phyloP scores from a whole-genome alignment of 1,140 invertebrate genomes.

The Drosophila malerkotliana region DNA sequence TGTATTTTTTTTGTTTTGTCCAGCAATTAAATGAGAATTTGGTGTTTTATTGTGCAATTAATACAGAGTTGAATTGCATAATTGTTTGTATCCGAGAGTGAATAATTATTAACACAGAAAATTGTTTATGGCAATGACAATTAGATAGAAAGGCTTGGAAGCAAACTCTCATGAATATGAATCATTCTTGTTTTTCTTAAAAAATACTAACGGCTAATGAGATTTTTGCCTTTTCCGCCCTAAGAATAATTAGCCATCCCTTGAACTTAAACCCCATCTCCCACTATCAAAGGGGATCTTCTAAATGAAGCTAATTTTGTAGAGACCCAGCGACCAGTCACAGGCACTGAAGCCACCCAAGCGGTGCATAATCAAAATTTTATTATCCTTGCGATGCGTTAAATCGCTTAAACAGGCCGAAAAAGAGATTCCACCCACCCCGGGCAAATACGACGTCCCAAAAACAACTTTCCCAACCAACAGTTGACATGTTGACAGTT shows the following conservation, averaged over 20 bases:
- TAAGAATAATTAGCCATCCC: constrained; percentile 25
- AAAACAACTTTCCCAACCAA: constrained; percentile 16
- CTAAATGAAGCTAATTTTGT: constrained; percentile 37
- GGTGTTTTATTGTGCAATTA: constrained; percentile 73
- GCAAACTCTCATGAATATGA: too few species aligned
- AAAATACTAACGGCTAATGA: neutral
- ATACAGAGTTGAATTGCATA: constrained; percentile 77
- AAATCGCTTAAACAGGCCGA: constrained; percentile 79
- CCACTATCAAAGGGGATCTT: constrained; percentile 17
- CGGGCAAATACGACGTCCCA: constrained; percentile 1
- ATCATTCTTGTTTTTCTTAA: neutral
- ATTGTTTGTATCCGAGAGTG: constrained; percentile 58
- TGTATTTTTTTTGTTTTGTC: constrained; percentile 36
- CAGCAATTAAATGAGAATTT: constrained; percentile 71
- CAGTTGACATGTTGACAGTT: constrained; percentile 79
- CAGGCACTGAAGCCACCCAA: constrained; percentile 53
- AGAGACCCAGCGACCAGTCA: constrained; percentile 49
- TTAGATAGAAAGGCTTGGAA: neutral
- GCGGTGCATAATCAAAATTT: constrained; percentile 80
- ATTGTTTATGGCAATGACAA: constrained; percentile 18
- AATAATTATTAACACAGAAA: constrained; percentile 29
- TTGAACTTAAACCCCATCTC: constrained; percentile 16
- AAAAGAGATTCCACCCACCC: constrained; percentile 47
- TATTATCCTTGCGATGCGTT: constrained; percentile 82
- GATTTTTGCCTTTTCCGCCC: too few species aligned